Evolutionary conservation across 2,888 invertebrate species (phyloP).

Genomic region (Merodon equestris): DNA sequence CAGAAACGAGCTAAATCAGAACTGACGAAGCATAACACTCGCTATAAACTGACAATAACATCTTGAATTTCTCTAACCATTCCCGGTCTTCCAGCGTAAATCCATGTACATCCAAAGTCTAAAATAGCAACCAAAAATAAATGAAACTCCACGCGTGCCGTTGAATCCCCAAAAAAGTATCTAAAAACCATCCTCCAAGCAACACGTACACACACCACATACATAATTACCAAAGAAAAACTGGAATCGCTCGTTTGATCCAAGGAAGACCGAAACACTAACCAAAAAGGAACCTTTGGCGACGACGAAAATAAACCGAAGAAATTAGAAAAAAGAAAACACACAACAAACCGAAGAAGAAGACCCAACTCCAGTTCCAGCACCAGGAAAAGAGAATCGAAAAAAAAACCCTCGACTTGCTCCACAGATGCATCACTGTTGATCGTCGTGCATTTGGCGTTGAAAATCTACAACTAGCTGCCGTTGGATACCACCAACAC

Average conservation of each 20-base stretch:
- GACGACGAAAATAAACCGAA: conserved; percentile 54
- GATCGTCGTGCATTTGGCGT: conserved; percentile 58
- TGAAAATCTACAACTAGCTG: conserved; percentile 32
- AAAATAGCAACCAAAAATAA: conserved; percentile 47
- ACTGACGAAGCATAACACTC: too few relatives aligned
- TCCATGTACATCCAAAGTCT: neutral
- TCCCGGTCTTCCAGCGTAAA: too few relatives aligned
- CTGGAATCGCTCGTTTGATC: conserved; percentile 50
- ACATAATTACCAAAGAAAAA: conserved; percentile 51
- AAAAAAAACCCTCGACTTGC: conserved; percentile 41
- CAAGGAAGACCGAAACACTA: conserved; percentile 18
- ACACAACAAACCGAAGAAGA: conserved; percentile 35
- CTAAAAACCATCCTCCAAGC: conserved; percentile 29
- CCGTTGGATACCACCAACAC: conserved; percentile 1
- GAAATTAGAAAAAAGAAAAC: conserved; percentile 52
- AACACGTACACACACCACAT: too few relatives aligned
- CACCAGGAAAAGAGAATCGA: neutral
- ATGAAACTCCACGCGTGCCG: conserved; percentile 57
- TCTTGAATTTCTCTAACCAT: too few relatives aligned
- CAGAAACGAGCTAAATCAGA: too few relatives aligned
- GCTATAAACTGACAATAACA: too few relatives aligned
- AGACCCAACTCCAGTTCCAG: conserved; percentile 27
- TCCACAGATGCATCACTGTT: conserved; percentile 54
- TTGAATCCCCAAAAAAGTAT: conserved; percentile 27
- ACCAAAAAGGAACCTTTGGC: conserved; percentile 51